Percentiles rank a stretch among this genome's conserved stretches.
Evolutionary conservation across 2,888 invertebrate species (phyloP).

Genomic region (Nymphalis polychloros): DNA sequence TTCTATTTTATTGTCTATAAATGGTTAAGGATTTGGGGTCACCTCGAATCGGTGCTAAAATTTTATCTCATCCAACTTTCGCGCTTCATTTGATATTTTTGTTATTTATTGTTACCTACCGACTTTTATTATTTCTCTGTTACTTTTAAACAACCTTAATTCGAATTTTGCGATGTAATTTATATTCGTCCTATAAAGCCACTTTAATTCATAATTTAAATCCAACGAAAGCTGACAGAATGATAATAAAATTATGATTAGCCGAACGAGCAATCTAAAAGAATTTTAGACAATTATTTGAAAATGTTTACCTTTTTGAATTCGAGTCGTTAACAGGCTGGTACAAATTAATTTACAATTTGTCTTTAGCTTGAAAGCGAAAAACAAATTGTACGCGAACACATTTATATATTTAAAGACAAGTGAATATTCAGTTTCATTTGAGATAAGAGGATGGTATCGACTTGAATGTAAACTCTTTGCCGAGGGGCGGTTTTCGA

Average conservation of each 20-base stretch:
- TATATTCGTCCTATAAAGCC: not conserved
- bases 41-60: slow-evolving; percentile 25
- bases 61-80: slow-evolving; percentile 29
- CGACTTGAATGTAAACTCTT: slow-evolving; percentile 21
- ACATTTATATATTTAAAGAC: slow-evolving; percentile 9
- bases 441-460: slow-evolving; percentile 29
- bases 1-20: slow-evolving; percentile 18
- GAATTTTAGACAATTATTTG: slow-evolving; percentile 4
- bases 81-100: slow-evolving; percentile 22
- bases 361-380: not conserved
- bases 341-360: not conserved
- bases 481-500: slow-evolving; percentile 29
- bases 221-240: not conserved
- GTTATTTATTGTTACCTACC: not conserved
- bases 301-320: not conserved
- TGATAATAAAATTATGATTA: slow-evolving; percentile 1
- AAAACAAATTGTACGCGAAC: too few relatives aligned
- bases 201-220: slow-evolving; percentile 1
- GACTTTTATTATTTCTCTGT: slow-evolving; percentile 7
- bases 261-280: not conserved
- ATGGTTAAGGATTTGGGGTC: slow-evolving; percentile 10
- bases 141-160: not conserved
- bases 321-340: not conserved
- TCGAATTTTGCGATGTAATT: not conserved
- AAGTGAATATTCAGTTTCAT: slow-evolving; percentile 29